Evolutionary conservation across 2,113 vertebrate genomes (phyloP).

Genomic region (Holacanthus passer): DNA sequence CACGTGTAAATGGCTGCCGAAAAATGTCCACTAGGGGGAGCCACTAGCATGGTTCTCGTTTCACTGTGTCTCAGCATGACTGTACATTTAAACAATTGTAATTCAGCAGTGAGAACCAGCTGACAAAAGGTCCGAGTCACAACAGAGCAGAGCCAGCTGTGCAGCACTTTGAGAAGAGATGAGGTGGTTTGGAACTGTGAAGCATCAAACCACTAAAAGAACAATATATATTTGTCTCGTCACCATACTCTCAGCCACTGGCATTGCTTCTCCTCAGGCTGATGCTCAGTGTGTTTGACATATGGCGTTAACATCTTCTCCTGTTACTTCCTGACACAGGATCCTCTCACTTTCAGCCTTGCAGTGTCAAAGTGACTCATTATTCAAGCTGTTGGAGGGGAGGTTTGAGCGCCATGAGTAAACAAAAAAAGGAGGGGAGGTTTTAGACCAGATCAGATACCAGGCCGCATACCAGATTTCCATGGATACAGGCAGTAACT

Average conservation of each 20-base stretch:
- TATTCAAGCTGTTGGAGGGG: conserved; percentile 26
- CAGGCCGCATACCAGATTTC: conserved; percentile 53
- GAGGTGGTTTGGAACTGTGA: background rate
- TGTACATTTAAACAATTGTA: background rate
- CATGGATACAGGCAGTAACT: conserved; percentile 73
- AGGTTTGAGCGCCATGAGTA: conserved; percentile 25
- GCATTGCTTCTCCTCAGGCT: conserved; percentile 19
- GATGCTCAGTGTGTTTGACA: conserved; percentile 39
- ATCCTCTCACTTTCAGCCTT: background rate
- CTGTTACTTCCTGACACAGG: background rate
- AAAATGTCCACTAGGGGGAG: conserved; percentile 52
- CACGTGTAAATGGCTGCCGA: background rate
- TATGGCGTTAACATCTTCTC: conserved; percentile 24
- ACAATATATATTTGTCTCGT: background rate
- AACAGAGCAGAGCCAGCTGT: background rate
- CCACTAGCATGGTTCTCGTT: background rate
- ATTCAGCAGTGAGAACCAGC: background rate
- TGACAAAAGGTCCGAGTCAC: conserved; percentile 3
- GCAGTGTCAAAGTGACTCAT: conserved; percentile 25
- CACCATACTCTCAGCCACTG: background rate
- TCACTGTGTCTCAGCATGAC: background rate
- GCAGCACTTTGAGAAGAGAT: background rate
- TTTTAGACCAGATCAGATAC: conserved; percentile 39
- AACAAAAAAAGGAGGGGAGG: conserved; percentile 20
- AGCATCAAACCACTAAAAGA: background rate